Evolutionary conservation across 2,888 invertebrate genomes (phyloP).

Genomic region (Auanema freiburgensis): DNA sequence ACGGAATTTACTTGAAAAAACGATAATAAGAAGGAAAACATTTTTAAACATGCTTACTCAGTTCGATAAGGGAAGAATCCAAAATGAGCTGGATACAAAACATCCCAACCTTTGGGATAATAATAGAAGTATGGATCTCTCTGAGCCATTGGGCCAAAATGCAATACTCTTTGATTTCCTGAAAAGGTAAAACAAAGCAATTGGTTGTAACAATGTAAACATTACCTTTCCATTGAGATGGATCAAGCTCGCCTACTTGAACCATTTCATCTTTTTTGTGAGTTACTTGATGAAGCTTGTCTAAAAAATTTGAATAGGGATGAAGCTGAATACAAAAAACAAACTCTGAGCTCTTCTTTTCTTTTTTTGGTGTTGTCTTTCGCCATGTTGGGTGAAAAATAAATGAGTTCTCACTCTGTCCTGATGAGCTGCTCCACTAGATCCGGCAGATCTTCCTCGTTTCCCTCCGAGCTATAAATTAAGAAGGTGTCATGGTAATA

Average conservation of each 20-base stretch:
- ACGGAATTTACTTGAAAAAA: constrained; percentile 60
- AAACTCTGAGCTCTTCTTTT: constrained; percentile 61
- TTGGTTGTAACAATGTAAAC: too few relatives aligned
- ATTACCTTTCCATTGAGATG: constrained; percentile 58
- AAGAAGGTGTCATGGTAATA: not conserved
- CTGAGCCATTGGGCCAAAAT: constrained; percentile 64
- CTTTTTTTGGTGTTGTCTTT: constrained; percentile 55
- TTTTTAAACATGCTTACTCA: constrained; percentile 39
- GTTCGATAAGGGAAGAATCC: constrained; percentile 65
- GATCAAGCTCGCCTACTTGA: constrained; percentile 61
- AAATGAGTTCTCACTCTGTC: constrained; percentile 62
- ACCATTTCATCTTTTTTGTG: constrained; percentile 64
- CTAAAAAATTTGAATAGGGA: constrained; percentile 30
- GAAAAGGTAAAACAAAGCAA: constrained; percentile 6
- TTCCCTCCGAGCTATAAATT: constrained; percentile 39
- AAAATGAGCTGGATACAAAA: constrained; percentile 63
- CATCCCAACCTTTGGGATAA: constrained; percentile 65
- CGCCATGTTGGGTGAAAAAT: constrained; percentile 56
- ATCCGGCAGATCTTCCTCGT: constrained; percentile 38
- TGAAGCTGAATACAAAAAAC: constrained; percentile 14
- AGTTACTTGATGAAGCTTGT: constrained; percentile 57
- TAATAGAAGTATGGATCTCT: constrained; percentile 64
- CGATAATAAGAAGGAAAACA: not conserved
- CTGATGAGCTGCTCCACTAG: constrained; percentile 33
- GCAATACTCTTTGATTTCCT: constrained; percentile 62